These are phyloP conservation scores for Dascillus cervinus DNA, from an alignment of 2,888 invertebrate genomes.

Conservation along the genomic window DNA sequence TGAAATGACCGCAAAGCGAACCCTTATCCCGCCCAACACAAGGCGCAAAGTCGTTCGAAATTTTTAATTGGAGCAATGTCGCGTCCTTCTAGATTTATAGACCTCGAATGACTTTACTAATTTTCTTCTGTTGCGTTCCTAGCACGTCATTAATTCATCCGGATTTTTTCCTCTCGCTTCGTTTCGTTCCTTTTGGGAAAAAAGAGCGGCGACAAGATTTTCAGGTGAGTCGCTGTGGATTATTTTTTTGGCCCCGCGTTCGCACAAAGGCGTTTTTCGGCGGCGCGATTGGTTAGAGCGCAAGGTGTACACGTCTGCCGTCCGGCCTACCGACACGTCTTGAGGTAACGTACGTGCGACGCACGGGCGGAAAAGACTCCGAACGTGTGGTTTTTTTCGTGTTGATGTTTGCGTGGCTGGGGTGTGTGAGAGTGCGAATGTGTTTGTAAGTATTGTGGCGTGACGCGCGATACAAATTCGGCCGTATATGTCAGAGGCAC, in stretches of 20 bases:
- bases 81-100: slow-evolving; percentile 32
- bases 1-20: slow-evolving; percentile 12
- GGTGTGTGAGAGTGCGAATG: too few relatives aligned
- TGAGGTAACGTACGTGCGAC: too few relatives aligned
- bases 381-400: too few relatives aligned
- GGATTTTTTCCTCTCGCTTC: slow-evolving; percentile 7
- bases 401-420: too few relatives aligned
- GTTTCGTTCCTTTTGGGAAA: slow-evolving; percentile 2
- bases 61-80: slow-evolving; percentile 36
- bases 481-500: too few relatives aligned
- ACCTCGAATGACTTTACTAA: slow-evolving; percentile 32
- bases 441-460: too few relatives aligned
- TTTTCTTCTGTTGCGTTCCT: slow-evolving; percentile 28
- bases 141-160: slow-evolving; percentile 32
- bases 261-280: too few relatives aligned
- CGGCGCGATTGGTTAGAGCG: slow-evolving; percentile 22
- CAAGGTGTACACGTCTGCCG: slow-evolving; percentile 19
- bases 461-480: too few relatives aligned
- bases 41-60: slow-evolving; percentile 12
- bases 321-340: slow-evolving; percentile 16
- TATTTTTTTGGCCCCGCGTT: too few relatives aligned
- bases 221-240: too few relatives aligned
- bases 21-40: slow-evolving; percentile 6
- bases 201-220: too few relatives aligned
- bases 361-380: too few relatives aligned